These are phyloP conservation scores for Tympanoctomys barrerae DNA, from an alignment of 2,797 vertebrate genomes.

Conservation along the genomic window DNA sequence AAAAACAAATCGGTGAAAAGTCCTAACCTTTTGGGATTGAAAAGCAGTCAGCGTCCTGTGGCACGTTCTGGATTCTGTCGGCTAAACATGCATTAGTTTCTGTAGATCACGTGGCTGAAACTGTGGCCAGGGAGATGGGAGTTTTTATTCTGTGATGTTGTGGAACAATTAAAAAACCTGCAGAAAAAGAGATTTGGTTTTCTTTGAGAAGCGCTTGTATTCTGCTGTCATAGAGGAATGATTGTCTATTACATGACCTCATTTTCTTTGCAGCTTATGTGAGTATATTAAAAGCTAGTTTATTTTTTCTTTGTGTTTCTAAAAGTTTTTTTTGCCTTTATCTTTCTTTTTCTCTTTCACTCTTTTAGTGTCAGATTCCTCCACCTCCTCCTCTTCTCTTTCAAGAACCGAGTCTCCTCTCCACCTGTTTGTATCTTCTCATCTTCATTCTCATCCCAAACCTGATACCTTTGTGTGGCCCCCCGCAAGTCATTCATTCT, in stretches of 20 bases:
- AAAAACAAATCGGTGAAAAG: conserved; percentile 24
- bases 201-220: conserved; percentile 66
- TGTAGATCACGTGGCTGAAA: not conserved
- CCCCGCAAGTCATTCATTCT: conserved; percentile 90
- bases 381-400: conserved; percentile 92
- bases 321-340: conserved; percentile 74
- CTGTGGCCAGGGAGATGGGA: conserved; percentile 59
- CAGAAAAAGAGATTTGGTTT: conserved; percentile 71
- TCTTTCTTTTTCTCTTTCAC: conserved; percentile 89
- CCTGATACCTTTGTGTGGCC: conserved; percentile 91
- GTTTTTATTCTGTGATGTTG: conserved; percentile 15
- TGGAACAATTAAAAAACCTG: conserved; percentile 60
- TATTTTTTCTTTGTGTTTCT: conserved; percentile 83
- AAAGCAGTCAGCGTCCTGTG: not conserved
- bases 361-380: conserved; percentile 94
- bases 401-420: conserved; percentile 94
- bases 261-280: conserved; percentile 81
- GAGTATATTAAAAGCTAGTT: conserved; percentile 84
- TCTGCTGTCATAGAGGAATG: conserved; percentile 68
- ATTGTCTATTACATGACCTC: conserved; percentile 80
- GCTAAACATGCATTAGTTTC: conserved; percentile 7
- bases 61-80: not conserved
- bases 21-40: not conserved
- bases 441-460: conserved; percentile 90
- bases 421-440: conserved; percentile 92